Conservation (phyloP, 2,113 vertebrate genomes). For the Columbina picui region DNA sequence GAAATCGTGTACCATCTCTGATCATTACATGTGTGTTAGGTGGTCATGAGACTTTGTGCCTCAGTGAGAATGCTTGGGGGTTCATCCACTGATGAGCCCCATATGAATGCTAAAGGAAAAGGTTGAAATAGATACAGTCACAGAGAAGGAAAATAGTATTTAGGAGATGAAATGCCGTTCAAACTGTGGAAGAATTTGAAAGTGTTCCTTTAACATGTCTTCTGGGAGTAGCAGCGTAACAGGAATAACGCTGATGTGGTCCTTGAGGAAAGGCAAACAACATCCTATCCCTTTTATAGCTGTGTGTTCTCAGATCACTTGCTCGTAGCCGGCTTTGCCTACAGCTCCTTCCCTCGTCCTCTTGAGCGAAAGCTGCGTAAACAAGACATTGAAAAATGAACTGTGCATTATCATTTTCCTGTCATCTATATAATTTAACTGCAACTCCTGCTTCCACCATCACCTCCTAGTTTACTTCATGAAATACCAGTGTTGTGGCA, state of each 20-base stretch:
- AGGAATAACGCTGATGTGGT: neutral
- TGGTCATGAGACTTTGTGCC: neutral
- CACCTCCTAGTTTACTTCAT: neutral
- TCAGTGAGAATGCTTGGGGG: neutral
- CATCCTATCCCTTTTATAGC: neutral
- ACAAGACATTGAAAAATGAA: neutral
- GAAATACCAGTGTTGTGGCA: neutral
- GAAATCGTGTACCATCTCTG: neutral
- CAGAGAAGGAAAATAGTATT: neutral
- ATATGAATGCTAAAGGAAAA: neutral
- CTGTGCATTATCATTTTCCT: neutral
- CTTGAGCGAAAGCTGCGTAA: neutral
- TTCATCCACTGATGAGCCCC: neutral
- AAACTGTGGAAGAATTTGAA: neutral
- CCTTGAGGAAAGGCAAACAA: neutral
- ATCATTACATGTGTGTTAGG: neutral
- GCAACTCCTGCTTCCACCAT: neutral
- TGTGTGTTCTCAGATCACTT: neutral
- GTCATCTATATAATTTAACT: neutral
- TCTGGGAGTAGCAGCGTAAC: neutral
- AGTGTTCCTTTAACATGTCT: fast-evolving
- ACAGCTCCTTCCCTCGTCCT: neutral
- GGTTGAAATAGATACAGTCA: neutral
- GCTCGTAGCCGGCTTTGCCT: neutral
- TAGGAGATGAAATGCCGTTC: neutral